Evolutionary conservation across 2,113 vertebrate genomes (phyloP).

Genomic region (Eupsittula cactorum): DNA sequence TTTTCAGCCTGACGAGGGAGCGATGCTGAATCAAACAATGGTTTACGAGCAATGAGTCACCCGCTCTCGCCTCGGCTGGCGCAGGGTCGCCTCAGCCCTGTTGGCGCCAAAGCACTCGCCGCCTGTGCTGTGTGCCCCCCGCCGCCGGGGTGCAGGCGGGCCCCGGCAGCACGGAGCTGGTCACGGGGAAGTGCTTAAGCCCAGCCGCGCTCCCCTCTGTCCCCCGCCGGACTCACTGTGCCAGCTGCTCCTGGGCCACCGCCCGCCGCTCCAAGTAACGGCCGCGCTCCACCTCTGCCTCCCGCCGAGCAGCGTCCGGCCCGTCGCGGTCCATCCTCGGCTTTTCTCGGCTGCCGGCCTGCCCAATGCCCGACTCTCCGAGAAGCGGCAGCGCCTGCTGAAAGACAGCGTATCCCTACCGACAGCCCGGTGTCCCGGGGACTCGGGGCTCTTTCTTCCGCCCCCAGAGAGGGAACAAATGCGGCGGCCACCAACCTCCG

Average conservation of each 20-base stretch:
- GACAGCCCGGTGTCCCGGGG: neutral
- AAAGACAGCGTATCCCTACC: neutral
- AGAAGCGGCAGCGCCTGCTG: neutral
- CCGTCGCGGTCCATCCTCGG: neutral
- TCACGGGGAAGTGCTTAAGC: neutral
- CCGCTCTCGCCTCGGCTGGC: neutral
- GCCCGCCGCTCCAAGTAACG: neutral
- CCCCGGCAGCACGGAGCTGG: neutral
- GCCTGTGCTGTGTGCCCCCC: neutral
- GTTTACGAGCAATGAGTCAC: fast-evolving
- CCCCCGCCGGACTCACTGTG: neutral
- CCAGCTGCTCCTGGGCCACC: neutral
- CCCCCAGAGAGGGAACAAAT: no score
- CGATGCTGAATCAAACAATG: fast-evolving
- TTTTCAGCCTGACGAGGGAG: neutral
- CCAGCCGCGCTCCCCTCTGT: fast-evolving
- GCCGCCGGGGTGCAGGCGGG: neutral
- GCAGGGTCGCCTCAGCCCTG: neutral
- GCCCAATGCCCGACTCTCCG: neutral
- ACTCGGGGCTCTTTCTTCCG: neutral
- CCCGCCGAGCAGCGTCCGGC: neutral
- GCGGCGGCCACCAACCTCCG: no score
- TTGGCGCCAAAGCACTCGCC: neutral
- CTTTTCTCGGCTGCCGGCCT: neutral
- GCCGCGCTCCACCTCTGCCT: neutral